phyloP scores from a whole-genome alignment of 1,140 invertebrate genomes.

The Bacillus rossius region DNA sequence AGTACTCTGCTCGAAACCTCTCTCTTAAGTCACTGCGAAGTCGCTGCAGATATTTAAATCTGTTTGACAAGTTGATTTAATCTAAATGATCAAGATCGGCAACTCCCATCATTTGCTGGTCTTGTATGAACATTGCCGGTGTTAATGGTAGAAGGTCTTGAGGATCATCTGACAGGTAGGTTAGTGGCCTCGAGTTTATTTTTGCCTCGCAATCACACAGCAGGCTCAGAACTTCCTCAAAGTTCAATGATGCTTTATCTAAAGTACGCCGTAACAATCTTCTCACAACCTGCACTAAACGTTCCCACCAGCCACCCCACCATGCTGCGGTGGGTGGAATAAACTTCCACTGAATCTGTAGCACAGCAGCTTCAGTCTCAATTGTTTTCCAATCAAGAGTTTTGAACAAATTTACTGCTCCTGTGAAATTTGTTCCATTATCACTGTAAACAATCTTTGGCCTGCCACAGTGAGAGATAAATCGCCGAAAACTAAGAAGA shows the following conservation, averaged over 20 bases:
- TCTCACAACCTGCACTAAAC: slow-evolving; percentile 33
- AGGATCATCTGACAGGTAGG: too few relatives aligned
- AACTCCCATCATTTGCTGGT: too few relatives aligned
- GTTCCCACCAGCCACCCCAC: slow-evolving; percentile 39
- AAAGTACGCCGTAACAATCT: slow-evolving; percentile 17
- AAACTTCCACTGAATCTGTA: slow-evolving; percentile 38
- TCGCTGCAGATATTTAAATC: too few relatives aligned
- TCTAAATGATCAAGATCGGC: too few relatives aligned
- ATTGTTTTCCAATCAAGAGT: slow-evolving; percentile 30
- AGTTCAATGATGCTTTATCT: not conserved
- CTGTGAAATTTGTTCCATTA: slow-evolving; percentile 39
- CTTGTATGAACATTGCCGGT: too few relatives aligned
- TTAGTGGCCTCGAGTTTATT: too few relatives aligned
- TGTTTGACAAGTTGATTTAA: too few relatives aligned
- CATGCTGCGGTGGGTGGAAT: slow-evolving; percentile 38
- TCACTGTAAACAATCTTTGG: slow-evolving; percentile 37
- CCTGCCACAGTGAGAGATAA: slow-evolving; percentile 32
- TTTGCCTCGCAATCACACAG: too few relatives aligned
- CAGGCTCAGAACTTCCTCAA: too few relatives aligned
- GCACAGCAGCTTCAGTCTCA: slow-evolving; percentile 13
- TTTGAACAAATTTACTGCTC: slow-evolving; percentile 26
- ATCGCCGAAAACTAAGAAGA: slow-evolving; percentile 30
- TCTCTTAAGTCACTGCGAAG: too few relatives aligned
- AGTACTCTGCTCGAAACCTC: too few relatives aligned
- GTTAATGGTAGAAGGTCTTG: too few relatives aligned